These are phyloP conservation scores for Vespertilio murinus DNA, from an alignment of 2,797 vertebrate genomes.

Conservation along the genomic window DNA sequence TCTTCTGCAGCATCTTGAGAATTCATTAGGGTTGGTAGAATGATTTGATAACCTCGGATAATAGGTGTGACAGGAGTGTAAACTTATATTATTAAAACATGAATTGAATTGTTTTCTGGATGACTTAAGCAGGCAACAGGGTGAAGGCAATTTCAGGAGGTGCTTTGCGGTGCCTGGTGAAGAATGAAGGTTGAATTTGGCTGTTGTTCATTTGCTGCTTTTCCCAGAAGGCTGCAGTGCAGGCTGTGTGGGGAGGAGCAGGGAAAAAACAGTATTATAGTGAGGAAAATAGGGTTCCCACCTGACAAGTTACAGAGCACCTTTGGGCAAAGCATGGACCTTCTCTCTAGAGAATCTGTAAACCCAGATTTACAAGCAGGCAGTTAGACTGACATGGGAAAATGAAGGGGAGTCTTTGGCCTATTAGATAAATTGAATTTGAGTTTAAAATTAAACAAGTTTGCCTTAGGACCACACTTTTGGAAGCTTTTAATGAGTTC, in stretches of 20 bases:
- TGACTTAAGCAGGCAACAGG: background rate
- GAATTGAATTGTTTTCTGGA: slow-evolving; percentile 51
- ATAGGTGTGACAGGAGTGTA: slow-evolving; percentile 59
- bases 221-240: background rate
- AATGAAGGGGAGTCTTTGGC: background rate
- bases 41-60: slow-evolving; percentile 62
- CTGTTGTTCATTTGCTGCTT: background rate
- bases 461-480: slow-evolving; percentile 39
- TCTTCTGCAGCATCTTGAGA: slow-evolving; percentile 31
- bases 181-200: background rate
- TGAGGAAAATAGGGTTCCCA: background rate
- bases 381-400: slow-evolving; percentile 16
- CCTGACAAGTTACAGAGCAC: background rate
- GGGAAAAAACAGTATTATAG: background rate
- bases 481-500: slow-evolving; percentile 59
- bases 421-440: background rate
- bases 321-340: background rate
- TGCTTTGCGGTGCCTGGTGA: background rate
- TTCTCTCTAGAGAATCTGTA: too few relatives aligned
- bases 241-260: background rate
- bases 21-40: slow-evolving; percentile 62
- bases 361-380: background rate
- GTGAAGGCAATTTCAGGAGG: slow-evolving; percentile 49
- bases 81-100: slow-evolving; percentile 62
- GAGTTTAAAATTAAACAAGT: slow-evolving; percentile 46